Percentiles rank a stretch among this genome's conserved stretches.
Evolutionary conservation across 2,113 vertebrate species (phyloP).

Genomic region (Thymallus thymallus): DNA sequence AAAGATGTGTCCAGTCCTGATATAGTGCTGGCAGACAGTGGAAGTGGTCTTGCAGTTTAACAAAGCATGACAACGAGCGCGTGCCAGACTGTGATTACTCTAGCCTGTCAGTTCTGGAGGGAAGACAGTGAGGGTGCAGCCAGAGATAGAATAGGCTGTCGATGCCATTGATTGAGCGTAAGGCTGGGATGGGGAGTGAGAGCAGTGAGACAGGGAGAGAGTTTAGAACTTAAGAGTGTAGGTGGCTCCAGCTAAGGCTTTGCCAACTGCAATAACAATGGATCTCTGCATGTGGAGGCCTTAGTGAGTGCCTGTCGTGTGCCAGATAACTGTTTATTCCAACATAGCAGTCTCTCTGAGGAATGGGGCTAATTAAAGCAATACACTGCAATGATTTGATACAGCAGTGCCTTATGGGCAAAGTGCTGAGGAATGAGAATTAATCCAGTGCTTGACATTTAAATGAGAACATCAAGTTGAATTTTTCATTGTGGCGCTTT

Average conservation of each 20-base stretch:
- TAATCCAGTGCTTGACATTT: not conserved
- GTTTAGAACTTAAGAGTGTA: too few species aligned
- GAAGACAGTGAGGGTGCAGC: not conserved
- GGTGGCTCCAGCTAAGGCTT: too few species aligned
- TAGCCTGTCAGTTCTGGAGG: not conserved
- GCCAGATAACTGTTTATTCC: constrained; percentile 7
- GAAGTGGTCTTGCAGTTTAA: too few species aligned
- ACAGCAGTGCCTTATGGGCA: not conserved
- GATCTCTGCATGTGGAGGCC: not conserved
- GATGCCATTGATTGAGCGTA: not conserved
- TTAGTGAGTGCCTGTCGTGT: not conserved
- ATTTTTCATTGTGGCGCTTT: not conserved
- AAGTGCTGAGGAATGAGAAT: not conserved
- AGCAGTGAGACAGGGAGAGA: not conserved
- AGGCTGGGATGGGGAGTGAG: not conserved
- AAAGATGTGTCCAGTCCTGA: too few species aligned
- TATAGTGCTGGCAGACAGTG: too few species aligned
- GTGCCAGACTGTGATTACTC: too few species aligned
- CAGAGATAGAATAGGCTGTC: not conserved
- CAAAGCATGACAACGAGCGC: too few species aligned
- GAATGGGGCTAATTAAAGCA: constrained; percentile 1
- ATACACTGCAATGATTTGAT: constrained; percentile 5
- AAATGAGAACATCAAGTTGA: too few species aligned
- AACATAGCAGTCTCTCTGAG: not conserved
- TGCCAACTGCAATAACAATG: not conserved